These are phyloP conservation scores for Temnothorax unifasciatus DNA, from an alignment of 2,888 invertebrate species.

Conservation along the genomic window DNA sequence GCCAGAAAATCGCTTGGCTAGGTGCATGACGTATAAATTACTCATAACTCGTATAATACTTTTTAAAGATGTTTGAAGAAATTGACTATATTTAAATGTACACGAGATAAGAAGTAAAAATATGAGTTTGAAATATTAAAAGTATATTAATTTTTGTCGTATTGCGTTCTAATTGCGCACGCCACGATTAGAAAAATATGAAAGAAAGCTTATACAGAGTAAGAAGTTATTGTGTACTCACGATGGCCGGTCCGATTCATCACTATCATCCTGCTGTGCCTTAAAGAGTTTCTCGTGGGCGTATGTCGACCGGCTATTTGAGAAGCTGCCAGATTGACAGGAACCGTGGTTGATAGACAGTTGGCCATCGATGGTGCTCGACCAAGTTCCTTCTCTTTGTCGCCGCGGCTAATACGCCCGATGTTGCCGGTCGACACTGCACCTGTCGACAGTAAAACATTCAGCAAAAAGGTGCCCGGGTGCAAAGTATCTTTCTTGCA, in stretches of 20 bases:
- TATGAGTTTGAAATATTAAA: neutral
- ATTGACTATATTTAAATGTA: neutral
- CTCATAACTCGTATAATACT: neutral
- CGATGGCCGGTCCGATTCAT: slow-evolving; percentile 88
- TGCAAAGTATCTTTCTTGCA: neutral
- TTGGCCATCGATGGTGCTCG: slow-evolving; percentile 87
- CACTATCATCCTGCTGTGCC: slow-evolving; percentile 91
- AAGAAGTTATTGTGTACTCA: slow-evolving; percentile 77
- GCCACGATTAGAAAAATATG: neutral
- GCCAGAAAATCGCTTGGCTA: neutral
- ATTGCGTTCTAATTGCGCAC: too few species aligned
- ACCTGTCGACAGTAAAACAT: slow-evolving; percentile 67
- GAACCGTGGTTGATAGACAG: slow-evolving; percentile 89
- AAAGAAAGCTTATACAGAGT: neutral
- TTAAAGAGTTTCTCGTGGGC: slow-evolving; percentile 90
- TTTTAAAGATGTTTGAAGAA: neutral
- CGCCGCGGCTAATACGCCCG: slow-evolving; percentile 77
- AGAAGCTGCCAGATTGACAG: slow-evolving; percentile 89
- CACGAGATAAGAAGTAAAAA: neutral
- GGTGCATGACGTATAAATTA: neutral
- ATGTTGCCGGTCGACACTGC: slow-evolving; percentile 82
- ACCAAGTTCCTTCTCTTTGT: slow-evolving; percentile 80
- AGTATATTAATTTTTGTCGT: neutral
- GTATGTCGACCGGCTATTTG: slow-evolving; percentile 90
- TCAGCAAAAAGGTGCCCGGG: neutral